A percentile compares a stretch with the other conserved stretches of the same genome.
These are phyloP conservation scores for Palythoa grandiflora DNA, from an alignment of 92 coral and sea anemone species.

Conservation along the genomic window DNA sequence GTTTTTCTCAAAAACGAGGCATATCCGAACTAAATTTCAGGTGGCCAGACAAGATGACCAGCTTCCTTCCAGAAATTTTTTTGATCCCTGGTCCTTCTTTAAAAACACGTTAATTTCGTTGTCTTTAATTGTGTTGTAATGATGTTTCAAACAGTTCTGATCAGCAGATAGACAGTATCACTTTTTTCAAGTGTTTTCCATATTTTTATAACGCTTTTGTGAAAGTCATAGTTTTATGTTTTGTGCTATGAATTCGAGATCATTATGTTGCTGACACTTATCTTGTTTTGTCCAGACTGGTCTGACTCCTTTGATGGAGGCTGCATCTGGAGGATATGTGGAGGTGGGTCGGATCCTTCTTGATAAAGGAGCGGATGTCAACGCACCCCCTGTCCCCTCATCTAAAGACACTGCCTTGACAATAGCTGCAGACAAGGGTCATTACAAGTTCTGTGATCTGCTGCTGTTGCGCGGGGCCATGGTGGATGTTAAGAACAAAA, in stretches of 20 bases:
- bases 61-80: no score
- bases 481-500: constrained; percentile 98
- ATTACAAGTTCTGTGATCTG: constrained; percentile 97
- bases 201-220: no score
- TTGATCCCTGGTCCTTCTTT: no score
- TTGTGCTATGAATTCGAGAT: not conserved
- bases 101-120: no score
- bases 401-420: constrained; percentile 98
- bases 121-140: no score
- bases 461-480: constrained; percentile 95
- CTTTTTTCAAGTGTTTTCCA: no score
- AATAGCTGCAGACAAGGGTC: constrained; percentile 98
- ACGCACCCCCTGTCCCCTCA: constrained; percentile 98
- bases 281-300: constrained; percentile 77
- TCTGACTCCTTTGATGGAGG: constrained; percentile 97
- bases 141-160: no score
- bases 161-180: no score
- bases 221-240: no score
- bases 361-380: constrained; percentile 97
- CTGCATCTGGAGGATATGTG: constrained; percentile 98
- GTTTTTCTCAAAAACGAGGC: no score
- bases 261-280: not conserved
- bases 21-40: no score
- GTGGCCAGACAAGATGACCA: no score
- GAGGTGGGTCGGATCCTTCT: constrained; percentile 97